phyloP scores from a whole-genome alignment of 2,113 vertebrate genomes.

The Hippoglossus stenolepis region DNA sequence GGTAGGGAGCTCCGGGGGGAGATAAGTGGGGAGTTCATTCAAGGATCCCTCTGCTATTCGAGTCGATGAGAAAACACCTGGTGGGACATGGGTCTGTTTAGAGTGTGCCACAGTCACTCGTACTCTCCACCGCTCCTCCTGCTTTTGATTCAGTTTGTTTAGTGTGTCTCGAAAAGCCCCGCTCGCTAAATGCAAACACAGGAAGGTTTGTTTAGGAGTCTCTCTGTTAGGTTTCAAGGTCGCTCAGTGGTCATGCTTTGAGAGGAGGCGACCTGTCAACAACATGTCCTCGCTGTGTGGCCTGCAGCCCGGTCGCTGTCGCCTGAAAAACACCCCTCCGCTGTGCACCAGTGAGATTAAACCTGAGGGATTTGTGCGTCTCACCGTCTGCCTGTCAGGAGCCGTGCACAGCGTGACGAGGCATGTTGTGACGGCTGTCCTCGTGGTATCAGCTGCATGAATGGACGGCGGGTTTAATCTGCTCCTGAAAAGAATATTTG shows the following conservation, averaged over 20 bases:
- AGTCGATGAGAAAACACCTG: conserved; percentile 25
- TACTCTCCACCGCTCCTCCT: conserved; percentile 22
- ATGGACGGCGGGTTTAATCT: conserved; percentile 61
- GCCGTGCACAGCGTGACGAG: conserved; percentile 29
- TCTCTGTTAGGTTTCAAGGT: conserved; percentile 56
- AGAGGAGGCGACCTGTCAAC: conserved; percentile 27
- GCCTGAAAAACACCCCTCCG: conserved; percentile 22
- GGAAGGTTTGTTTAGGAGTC: conserved; percentile 59
- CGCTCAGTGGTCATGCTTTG: conserved; percentile 8
- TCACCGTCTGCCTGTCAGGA: conserved; percentile 67
- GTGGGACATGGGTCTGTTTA: conserved; percentile 38
- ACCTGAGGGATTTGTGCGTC: conserved; percentile 66
- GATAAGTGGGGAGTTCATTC: conserved; percentile 31
- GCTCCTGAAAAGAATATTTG: conserved; percentile 59
- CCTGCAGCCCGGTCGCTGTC: conserved; percentile 46
- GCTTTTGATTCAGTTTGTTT: conserved; percentile 61
- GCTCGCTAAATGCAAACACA: conserved; percentile 46
- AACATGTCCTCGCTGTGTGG: conserved; percentile 35
- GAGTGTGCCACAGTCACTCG: conserved; percentile 39
- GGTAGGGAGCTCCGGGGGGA: conserved; percentile 22
- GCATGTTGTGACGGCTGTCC: conserved; percentile 74
- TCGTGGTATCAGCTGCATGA: conserved; percentile 53
- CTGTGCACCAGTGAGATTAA: conserved; percentile 56
- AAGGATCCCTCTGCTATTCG: conserved; percentile 27
- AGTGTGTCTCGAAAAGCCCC: conserved; percentile 32